Base-by-base conservation (phyloP, 2,797 vertebrate genomes). In the Erethizon dorsatum region DNA sequence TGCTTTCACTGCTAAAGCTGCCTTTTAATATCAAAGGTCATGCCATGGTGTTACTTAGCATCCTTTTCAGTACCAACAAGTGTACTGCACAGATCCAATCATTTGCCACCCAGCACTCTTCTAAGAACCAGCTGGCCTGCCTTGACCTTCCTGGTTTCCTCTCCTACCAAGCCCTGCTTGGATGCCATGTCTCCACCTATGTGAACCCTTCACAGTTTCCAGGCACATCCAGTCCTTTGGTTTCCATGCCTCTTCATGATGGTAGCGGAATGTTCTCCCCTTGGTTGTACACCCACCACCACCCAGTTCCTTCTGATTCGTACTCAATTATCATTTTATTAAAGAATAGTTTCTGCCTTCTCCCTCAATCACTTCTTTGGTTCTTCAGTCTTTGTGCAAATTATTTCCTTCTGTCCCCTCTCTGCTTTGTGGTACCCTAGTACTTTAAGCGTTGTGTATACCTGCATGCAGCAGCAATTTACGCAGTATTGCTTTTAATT, bases 21-120 rank as follows among this genome's bases (percentile, higher is more conserved):
- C 33, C 83, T 86, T 94, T 80, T 84, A 59, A 73, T 47, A 63
- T 50, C 59, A 83, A 86, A 83, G n/a, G 57, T 59, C 71, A 80
- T 37, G 45, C 37, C 83, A 90, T 45, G 17, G 2, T 79, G 61
- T 92, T 31, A 65, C 41, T 86, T 73, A 88, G 80, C 88, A 59
- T 71, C 22, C 31, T 65, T 85, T 93, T 91, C 41, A 83, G 37
- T 28, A 88, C 18, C 73, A 80, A 11, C 11, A 77, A 31, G 37
- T 24, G 1, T 26, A 33, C 33, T 41, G 10, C 52, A 41, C 28
- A 61, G 31, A n/a, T 12, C 15, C 15, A 67, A 28, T 61, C 47
- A 56, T 24, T 37, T 12, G 24, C 50, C 20, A 18, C 8, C 22
- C 45, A 28, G 0, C 2, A 61, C 7, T 4, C 31, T 86, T 65